phyloP scores from a whole-genome alignment of 2,888 invertebrate genomes.

The Chalcosyrphus nemorum region DNA sequence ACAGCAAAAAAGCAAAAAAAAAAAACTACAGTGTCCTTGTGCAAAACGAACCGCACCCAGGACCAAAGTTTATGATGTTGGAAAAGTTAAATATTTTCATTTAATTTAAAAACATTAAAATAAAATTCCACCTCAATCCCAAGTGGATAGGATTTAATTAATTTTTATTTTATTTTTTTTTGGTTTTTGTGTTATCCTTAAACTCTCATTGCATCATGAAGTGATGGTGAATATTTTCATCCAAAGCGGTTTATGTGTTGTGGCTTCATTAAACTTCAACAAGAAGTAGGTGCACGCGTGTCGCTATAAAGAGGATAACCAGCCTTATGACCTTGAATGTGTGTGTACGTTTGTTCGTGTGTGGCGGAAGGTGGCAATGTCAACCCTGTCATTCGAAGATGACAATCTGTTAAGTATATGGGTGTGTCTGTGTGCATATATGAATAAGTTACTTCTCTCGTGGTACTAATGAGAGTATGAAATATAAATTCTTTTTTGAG shows the following conservation, averaged over 20 bases:
- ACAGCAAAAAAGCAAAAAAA: too few species aligned
- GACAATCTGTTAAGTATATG: neutral
- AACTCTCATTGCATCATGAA: neutral
- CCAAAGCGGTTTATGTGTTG: constrained; percentile 18
- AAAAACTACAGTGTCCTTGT: too few species aligned
- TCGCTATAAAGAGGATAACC: neutral
- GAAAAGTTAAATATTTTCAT: constrained; percentile 25
- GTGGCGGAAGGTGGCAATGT: constrained; percentile 3
- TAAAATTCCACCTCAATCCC: constrained; percentile 1
- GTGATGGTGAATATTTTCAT: neutral
- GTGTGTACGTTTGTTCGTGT: constrained; percentile 13
- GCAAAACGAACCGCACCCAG: neutral
- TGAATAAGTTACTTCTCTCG: neutral
- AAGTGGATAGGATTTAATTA: constrained; percentile 16
- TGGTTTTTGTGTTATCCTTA: neutral
- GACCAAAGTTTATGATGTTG: neutral
- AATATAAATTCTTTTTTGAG: constrained; percentile 19
- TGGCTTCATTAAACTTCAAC: constrained; percentile 29
- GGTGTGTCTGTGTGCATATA: neutral
- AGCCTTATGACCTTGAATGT: neutral
- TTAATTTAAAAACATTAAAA: constrained; percentile 16
- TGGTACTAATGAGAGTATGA: constrained; percentile 29
- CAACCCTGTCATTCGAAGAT: neutral
- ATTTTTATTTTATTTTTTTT: neutral
- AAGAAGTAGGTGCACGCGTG: constrained; percentile 8